Evolutionary conservation across 1,140 invertebrate species (phyloP).

Genomic region (Campodea augens): DNA sequence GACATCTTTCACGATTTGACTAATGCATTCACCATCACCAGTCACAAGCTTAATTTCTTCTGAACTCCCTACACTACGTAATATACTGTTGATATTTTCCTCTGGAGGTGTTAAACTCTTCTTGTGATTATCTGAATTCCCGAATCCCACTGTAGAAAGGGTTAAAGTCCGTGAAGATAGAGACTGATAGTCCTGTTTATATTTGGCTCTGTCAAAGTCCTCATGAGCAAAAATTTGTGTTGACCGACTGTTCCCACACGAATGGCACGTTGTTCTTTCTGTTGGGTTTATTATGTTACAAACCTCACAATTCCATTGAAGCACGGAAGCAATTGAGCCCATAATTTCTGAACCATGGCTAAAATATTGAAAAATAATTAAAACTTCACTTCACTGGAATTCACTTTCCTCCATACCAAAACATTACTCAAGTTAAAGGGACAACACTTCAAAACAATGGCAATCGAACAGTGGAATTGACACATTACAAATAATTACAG

Average conservation of each 20-base stretch:
- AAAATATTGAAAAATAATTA: neutral
- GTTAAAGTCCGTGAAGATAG: neutral
- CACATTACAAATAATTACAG: too few species aligned
- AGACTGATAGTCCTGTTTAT: neutral
- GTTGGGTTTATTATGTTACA: slow-evolving; percentile 72
- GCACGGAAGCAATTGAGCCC: slow-evolving; percentile 73
- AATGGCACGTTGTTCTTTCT: slow-evolving; percentile 52
- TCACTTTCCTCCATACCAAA: too few species aligned
- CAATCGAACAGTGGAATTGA: too few species aligned
- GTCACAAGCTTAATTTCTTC: too few species aligned
- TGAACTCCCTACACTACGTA: too few species aligned
- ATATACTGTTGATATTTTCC: neutral
- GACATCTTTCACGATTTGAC: too few species aligned
- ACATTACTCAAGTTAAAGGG: too few species aligned
- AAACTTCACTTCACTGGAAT: neutral
- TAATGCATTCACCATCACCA: too few species aligned
- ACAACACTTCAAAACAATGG: too few species aligned
- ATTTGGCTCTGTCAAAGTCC: neutral
- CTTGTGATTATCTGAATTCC: neutral
- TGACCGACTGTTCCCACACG: slow-evolving; percentile 35
- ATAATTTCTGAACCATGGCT: slow-evolving; percentile 36
- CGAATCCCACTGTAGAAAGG: neutral
- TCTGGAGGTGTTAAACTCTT: neutral
- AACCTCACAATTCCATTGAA: slow-evolving; percentile 69
- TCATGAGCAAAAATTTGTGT: slow-evolving; percentile 1